Base-by-base conservation (phyloP, 2,113 vertebrate genomes). In the Thomomys bottae region DNA sequence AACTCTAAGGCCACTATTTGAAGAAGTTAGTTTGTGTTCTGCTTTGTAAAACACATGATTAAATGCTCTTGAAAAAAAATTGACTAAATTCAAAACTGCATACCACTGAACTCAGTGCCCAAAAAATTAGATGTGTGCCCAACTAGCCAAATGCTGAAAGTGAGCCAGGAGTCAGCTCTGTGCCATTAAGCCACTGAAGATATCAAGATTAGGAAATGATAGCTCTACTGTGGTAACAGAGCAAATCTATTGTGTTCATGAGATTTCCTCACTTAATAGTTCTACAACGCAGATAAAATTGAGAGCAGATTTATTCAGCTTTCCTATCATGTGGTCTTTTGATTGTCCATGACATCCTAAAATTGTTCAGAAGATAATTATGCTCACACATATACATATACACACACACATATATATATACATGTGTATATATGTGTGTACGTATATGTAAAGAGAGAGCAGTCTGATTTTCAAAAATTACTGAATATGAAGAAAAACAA, bases 71-170 rank as follows among this genome's bases (percentile, higher is more conserved):
- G n/a, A 72, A 94, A 95, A 61, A 96, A 92, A 92, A 78, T 84
- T 80, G 10, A 83, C 81, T 72, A 96, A 95, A 68, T 96, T 96
- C 80, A 97, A 4, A 89, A 90, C 30, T 93, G 82, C 76, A 96
- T 67, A 94, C 91, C 84, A 96, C 11, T 89, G 86, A 63, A 96
- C 87, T 42, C 2, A 84, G 77, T 75, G 79, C 71, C 81, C 96
- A 96, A 93, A 89, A 97, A 95, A 96, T 95, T 91, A 96, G 97
- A 96, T 87, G 20, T 93, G 75, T 95, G 45, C 17, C 88, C 92
- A 96, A 88, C 59, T 87, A 93, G 40, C 75, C 96, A 92, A 95
- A 91, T 93, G 63, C 61, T 95, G 1, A 89, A 83, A 93, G 36
- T 85, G 59, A 94, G 70, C 94, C 91, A 95, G 89, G 94, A 96